Evolutionary conservation across 2,797 vertebrate genomes (phyloP), one percentile per base, ranked within the genome.

Genomic region (Dendrocincla tyrannina): DNA sequence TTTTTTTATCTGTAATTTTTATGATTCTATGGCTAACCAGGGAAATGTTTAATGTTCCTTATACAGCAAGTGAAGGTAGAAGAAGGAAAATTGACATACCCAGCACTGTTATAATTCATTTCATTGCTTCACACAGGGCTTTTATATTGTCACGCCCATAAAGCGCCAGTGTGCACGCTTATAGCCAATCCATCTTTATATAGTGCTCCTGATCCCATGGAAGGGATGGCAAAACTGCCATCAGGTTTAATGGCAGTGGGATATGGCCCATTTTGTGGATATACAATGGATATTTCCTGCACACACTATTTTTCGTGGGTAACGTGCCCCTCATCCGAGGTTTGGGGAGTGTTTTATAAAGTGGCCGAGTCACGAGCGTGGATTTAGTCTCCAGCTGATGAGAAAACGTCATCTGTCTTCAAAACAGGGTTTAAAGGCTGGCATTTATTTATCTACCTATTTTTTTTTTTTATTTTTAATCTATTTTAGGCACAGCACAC

Each of bases 181-280:
- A 82, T 52, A 91, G 90, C 90, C 93, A 92, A 94, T 96, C 93
- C 96, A 93, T 96, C 95, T 95, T 95, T 93, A 95, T 96, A 82
- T 76, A 91, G 73, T 95, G 80, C 95, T 81, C 73, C 94, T 95
- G 95, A 90, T 95, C 83, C 95, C 82, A 81, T 76, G 91, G 85
- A 90, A 88, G 91, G 85, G 94, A 41, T 91, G 76, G 88, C 93
- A 95, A 75, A 96, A 84, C 93, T 97, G 76, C 85, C 95, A 95
- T 95, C 90, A 95, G 67, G 88, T 91, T 94, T 93, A 87, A 95
- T 91, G 83, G 95, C 80, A 25, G 16, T 76, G 93, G 93, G 85
- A 95, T 93, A 93, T 91, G 91, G 94, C 93, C 93, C 91, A 91
- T 96, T 96, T 91, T 95, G 83, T 86, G 81, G 94, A 94, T 94